A percentile compares a stretch with the other conserved stretches of the same genome.
Conservation (phyloP, 2,797 vertebrate species). For the Gymnothorax reevesii region DNA sequence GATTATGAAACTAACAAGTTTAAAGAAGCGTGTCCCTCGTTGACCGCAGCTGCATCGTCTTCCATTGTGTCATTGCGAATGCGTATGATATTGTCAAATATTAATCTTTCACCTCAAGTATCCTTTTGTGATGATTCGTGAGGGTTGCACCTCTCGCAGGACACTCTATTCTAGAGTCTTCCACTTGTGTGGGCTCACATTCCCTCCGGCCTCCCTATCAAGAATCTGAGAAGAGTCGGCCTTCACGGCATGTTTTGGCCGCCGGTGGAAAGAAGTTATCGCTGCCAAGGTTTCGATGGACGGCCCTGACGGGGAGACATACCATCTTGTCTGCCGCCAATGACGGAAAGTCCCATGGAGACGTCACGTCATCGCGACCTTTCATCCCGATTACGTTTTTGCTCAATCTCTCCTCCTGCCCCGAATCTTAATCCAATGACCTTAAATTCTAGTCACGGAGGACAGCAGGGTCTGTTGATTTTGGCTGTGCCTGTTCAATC, state of each 20-base stretch:
- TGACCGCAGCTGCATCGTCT: no score
- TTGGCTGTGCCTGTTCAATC: neutral
- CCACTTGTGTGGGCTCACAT: no score
- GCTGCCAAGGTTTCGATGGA: neutral
- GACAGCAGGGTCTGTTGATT: neutral
- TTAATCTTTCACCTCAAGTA: no score
- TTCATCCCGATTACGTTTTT: neutral
- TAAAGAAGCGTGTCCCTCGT: no score
- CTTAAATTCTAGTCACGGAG: neutral
- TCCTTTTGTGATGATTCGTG: no score
- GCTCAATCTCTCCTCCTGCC: neutral
- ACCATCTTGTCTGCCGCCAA: neutral
- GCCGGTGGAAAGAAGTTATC: neutral
- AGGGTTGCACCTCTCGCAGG: no score
- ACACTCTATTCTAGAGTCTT: no score
- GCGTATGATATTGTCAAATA: no score
- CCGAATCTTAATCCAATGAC: neutral
- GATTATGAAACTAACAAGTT: no score
- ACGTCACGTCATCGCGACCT: constrained; percentile 12
- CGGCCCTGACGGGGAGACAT: neutral
- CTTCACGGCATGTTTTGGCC: neutral
- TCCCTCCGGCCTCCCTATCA: neutral
- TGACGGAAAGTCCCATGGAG: neutral
- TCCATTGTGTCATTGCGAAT: no score
- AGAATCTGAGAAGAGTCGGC: neutral